Conservation (phyloP, 1,140 invertebrate genomes). For the Sipha flava region DNA sequence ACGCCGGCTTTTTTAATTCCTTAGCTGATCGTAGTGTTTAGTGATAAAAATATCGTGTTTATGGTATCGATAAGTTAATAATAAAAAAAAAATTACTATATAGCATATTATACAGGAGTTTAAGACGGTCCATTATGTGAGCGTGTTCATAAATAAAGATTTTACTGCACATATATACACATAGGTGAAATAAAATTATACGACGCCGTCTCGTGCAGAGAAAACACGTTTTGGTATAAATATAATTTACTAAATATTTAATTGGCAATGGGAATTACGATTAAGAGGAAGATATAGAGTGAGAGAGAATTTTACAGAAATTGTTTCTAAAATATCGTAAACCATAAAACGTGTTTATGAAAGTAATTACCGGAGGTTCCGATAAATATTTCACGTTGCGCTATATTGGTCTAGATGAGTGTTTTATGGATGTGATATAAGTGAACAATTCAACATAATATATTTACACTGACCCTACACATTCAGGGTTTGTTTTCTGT, state of each 20-base stretch:
- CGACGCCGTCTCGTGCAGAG: background rate
- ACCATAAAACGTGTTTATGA: background rate
- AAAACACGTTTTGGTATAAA: background rate
- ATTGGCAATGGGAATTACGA: background rate
- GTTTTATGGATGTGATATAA: too few relatives aligned
- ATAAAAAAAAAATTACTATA: background rate
- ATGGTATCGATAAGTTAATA: background rate
- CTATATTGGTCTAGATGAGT: too few relatives aligned
- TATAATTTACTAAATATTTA: constrained; percentile 4
- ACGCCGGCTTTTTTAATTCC: too few relatives aligned
- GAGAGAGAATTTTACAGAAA: background rate
- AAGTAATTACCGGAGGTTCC: background rate
- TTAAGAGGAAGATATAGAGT: background rate
- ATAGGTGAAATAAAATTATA: background rate
- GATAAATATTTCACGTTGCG: too few relatives aligned
- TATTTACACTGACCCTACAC: too few relatives aligned
- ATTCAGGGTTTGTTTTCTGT: too few relatives aligned
- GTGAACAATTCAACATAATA: too few relatives aligned
- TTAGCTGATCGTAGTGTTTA: background rate
- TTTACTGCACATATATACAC: background rate
- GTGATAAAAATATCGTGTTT: background rate
- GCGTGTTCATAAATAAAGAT: constrained; percentile 4
- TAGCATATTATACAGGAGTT: background rate
- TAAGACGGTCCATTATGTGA: background rate
- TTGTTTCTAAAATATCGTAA: background rate